Evolutionary conservation across 2,113 vertebrate genomes (phyloP).

Genomic region (Damaliscus lunatus): DNA sequence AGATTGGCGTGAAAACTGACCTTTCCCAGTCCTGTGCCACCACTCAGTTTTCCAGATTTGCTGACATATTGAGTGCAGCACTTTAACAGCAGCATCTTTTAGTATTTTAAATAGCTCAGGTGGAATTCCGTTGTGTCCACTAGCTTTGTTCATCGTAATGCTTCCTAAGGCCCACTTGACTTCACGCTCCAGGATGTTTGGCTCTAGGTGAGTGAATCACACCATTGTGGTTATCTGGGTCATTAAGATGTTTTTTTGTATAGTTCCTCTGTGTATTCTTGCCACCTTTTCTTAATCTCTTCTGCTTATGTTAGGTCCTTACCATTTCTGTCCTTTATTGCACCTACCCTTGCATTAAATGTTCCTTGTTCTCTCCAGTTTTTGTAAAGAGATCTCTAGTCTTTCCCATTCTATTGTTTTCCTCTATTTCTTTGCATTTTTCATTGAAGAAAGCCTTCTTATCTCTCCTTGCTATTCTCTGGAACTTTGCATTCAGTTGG

Average conservation of each 20-base stretch:
- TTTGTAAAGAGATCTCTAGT: not conserved
- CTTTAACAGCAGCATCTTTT: not conserved
- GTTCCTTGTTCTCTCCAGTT: not conserved
- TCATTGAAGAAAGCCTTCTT: not conserved
- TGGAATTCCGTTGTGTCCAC: not conserved
- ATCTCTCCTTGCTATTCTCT: not conserved
- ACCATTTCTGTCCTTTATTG: not conserved
- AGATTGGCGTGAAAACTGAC: not conserved
- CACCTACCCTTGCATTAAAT: not conserved
- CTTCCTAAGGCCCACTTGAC: not conserved
- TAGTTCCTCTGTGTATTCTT: not conserved
- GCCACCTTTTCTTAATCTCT: not conserved
- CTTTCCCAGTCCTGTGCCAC: not conserved
- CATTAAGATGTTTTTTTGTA: not conserved
- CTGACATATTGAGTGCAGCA: not conserved
- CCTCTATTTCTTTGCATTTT: not conserved
- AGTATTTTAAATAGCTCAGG: not conserved
- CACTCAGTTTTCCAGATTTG: not conserved
- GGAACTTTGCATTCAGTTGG: not conserved
- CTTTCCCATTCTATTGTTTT: not conserved
- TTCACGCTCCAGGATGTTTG: not conserved
- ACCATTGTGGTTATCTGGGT: not conserved
- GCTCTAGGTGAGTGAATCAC: not conserved
- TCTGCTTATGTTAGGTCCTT: not conserved
- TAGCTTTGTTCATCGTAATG: not conserved